These are phyloP conservation scores for Poecilia gillii DNA, from an alignment of 2,797 vertebrate species.

Conservation along the genomic window DNA sequence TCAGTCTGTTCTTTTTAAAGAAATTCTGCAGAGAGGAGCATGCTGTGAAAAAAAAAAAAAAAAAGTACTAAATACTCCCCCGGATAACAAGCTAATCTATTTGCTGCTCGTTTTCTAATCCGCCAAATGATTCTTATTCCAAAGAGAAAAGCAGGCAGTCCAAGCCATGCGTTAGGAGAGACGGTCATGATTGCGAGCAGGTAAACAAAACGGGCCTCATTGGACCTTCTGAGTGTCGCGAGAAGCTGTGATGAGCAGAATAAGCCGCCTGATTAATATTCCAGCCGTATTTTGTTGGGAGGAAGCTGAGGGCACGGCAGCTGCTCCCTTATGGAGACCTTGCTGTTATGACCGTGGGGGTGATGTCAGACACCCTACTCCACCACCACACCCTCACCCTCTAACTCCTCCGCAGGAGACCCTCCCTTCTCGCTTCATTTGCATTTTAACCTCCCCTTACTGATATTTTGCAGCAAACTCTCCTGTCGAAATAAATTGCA, in stretches of 20 bases:
- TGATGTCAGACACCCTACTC: conserved; percentile 65
- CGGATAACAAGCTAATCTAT: conserved; percentile 24
- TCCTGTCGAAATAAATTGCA: conserved; percentile 10
- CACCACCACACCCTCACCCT: conserved; percentile 16
- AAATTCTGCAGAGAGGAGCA: conserved; percentile 19
- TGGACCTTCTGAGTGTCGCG: conserved; percentile 36
- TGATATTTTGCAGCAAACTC: conserved; percentile 18
- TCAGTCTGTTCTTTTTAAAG: conserved; percentile 30
- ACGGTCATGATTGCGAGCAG: conserved; percentile 37
- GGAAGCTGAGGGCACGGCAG: conserved; percentile 76
- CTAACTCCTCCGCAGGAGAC: conserved; percentile 11
- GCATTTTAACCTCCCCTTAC: conserved; percentile 36
- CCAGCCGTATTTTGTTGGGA: conserved; percentile 71
- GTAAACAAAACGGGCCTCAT: conserved; percentile 28
- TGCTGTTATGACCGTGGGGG: conserved; percentile 70
- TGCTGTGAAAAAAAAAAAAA: conserved; percentile 25
- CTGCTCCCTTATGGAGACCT: conserved; percentile 77
- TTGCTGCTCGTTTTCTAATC: conserved; percentile 18
- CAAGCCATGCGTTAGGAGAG: conserved; percentile 3
- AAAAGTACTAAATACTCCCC: conserved; percentile 24
- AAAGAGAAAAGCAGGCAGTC: conserved; percentile 8
- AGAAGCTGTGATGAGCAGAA: conserved; percentile 69
- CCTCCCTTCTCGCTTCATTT: conserved; percentile 31
- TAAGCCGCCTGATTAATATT: conserved; percentile 78
- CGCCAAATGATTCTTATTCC: conserved; percentile 24